A percentile compares a stretch with the other conserved stretches of the same genome.
These are phyloP conservation scores for Drosophila maculinotata DNA, from an alignment of 2,888 invertebrate genomes.

Conservation along the genomic window DNA sequence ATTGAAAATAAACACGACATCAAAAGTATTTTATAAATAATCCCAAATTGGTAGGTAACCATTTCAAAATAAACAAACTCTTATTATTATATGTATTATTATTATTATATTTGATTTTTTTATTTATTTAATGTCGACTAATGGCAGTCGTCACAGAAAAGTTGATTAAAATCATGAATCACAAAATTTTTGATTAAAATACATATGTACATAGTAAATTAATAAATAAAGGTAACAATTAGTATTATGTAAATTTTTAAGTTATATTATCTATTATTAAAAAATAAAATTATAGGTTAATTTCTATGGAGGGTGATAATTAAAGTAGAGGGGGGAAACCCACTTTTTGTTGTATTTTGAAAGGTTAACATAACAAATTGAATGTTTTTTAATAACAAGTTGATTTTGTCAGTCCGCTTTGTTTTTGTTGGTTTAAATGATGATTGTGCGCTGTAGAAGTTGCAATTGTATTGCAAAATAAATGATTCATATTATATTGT, in stretches of 20 bases:
- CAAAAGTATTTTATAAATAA: constrained; percentile 39
- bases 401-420: not conserved
- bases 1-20: constrained; percentile 27
- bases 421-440: too few relatives aligned
- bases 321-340: not conserved
- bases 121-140: too few relatives aligned
- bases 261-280: too few relatives aligned
- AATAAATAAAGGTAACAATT: too few relatives aligned
- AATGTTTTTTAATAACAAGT: not conserved
- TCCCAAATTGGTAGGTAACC: constrained; percentile 33
- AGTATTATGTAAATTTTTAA: too few relatives aligned
- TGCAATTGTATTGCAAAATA: too few relatives aligned
- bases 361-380: not conserved
- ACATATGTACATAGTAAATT: not conserved
- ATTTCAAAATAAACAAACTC: constrained; percentile 33
- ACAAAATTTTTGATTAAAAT: too few relatives aligned
- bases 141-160: too few relatives aligned
- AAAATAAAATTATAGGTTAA: not conserved
- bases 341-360: not conserved
- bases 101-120: too few relatives aligned
- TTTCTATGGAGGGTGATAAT: not conserved
- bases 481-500: too few relatives aligned
- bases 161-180: too few relatives aligned
- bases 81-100: not conserved
- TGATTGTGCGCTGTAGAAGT: too few relatives aligned